Conservation (phyloP, 1,140 invertebrate genomes). For the Sycophila sp. region DNA sequence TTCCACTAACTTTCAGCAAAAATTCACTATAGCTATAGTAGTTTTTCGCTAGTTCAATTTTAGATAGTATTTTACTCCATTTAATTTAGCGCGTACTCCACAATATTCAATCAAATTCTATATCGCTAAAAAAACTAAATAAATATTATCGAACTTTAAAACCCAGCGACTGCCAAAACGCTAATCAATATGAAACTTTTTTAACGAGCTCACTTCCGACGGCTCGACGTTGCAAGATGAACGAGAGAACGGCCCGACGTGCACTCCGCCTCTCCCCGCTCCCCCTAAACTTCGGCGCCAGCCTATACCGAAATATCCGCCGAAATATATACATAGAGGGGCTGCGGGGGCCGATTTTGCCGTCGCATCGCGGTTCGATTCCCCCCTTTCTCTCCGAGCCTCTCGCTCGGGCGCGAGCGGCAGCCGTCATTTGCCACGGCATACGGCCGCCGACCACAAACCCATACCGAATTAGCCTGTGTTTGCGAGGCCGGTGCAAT, state of each 20-base stretch:
- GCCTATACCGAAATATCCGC: background rate
- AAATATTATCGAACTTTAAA: too few relatives aligned
- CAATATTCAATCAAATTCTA: too few relatives aligned
- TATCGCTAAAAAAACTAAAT: too few relatives aligned
- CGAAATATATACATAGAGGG: background rate
- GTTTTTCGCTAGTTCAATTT: too few relatives aligned
- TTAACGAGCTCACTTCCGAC: too few relatives aligned
- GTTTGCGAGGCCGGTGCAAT: background rate
- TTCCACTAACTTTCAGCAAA: too few relatives aligned
- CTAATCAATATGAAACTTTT: too few relatives aligned
- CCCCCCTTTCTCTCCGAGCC: background rate
- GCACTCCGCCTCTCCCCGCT: background rate
- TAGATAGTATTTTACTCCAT: too few relatives aligned
- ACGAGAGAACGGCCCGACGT: background rate
- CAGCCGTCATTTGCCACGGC: conserved; percentile 12
- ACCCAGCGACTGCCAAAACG: too few relatives aligned
- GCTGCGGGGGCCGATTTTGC: background rate
- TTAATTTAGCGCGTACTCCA: too few relatives aligned
- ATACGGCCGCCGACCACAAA: background rate
- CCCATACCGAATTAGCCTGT: conserved; percentile 13
- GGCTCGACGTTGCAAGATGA: background rate
- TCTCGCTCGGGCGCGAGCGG: background rate
- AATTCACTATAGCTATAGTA: too few relatives aligned
- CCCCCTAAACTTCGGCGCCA: too few relatives aligned
- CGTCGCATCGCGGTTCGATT: background rate